Evolutionary conservation across 2,888 invertebrate genomes (phyloP).

Genomic region (Leptinotarsa peninsularis): DNA sequence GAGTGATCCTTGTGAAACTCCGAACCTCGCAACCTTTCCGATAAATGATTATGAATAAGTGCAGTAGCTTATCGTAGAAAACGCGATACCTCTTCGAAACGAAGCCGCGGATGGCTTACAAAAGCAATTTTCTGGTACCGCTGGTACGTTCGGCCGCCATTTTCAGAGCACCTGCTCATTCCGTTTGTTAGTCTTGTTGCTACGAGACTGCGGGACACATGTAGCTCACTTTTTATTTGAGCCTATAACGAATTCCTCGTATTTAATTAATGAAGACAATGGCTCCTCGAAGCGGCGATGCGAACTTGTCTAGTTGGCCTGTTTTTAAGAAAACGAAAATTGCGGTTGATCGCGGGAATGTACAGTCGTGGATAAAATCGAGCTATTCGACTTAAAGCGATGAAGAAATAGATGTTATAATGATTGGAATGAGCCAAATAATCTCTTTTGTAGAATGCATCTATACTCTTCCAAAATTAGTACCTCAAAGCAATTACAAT

Average conservation of each 20-base stretch:
- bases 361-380: background rate
- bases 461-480: too few species aligned
- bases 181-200: constrained; percentile 60
- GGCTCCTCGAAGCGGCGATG: constrained; percentile 25
- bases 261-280: constrained; percentile 42
- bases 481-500: too few species aligned
- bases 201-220: constrained; percentile 59
- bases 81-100: background rate
- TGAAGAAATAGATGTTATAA: background rate
- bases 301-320: constrained; percentile 6
- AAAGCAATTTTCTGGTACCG: constrained; percentile 27
- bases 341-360: constrained; percentile 6
- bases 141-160: constrained; percentile 51
- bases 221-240: constrained; percentile 47
- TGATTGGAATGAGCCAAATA: too few species aligned
- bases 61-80: too few species aligned
- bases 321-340: constrained; percentile 25
- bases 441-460: too few species aligned
- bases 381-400: background rate
- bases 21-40: too few species aligned
- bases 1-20: too few species aligned
- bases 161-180: constrained; percentile 62
- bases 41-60: too few species aligned
- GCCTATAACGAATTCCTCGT: constrained; percentile 43
- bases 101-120: background rate